These are phyloP conservation scores for Sicus ferrugineus DNA, from an alignment of 2,888 invertebrate species.

Conservation along the genomic window DNA sequence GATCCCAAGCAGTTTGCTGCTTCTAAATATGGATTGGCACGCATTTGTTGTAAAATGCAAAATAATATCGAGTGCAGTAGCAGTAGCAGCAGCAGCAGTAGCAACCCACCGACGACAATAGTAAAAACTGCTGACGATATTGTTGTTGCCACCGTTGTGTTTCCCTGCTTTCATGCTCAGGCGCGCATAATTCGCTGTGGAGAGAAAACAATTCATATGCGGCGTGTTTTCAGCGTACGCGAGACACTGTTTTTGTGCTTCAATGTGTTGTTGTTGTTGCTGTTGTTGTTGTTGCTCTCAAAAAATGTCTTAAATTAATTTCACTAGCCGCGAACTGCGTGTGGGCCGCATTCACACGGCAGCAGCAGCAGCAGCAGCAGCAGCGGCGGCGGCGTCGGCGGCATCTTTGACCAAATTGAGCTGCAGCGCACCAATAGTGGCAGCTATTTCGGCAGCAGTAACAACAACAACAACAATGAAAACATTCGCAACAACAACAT, in stretches of 20 bases:
- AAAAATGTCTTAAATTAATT: not conserved
- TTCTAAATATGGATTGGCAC: constrained; percentile 64
- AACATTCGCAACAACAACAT: constrained; percentile 42
- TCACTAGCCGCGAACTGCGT: constrained; percentile 26
- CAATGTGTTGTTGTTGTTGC: constrained; percentile 7
- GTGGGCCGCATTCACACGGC: constrained; percentile 21
- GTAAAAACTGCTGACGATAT: constrained; percentile 2
- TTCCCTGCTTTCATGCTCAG: not conserved
- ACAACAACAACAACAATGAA: constrained; percentile 36
- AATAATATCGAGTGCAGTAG: constrained; percentile 42
- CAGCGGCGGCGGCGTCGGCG: constrained; percentile 22
- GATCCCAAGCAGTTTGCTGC: constrained; percentile 5
- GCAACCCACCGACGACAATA: not conserved
- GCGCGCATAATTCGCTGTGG: constrained; percentile 5
- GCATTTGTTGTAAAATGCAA: constrained; percentile 65
- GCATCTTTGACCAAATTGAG: constrained; percentile 4
- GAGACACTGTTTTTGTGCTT: not conserved
- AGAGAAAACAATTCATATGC: not conserved
- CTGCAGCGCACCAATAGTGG: constrained; percentile 35
- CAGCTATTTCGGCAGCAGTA: constrained; percentile 44
- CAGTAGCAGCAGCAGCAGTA: constrained; percentile 8
- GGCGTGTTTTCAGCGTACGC: not conserved
- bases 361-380: constrained; percentile 42
- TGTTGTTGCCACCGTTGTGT: constrained; percentile 15
- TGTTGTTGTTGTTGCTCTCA: not conserved